Percentiles rank a stretch among this genome's conserved stretches.
These are phyloP conservation scores for Papilio glaucus DNA, from an alignment of 1,140 invertebrate species.

Conservation along the genomic window DNA sequence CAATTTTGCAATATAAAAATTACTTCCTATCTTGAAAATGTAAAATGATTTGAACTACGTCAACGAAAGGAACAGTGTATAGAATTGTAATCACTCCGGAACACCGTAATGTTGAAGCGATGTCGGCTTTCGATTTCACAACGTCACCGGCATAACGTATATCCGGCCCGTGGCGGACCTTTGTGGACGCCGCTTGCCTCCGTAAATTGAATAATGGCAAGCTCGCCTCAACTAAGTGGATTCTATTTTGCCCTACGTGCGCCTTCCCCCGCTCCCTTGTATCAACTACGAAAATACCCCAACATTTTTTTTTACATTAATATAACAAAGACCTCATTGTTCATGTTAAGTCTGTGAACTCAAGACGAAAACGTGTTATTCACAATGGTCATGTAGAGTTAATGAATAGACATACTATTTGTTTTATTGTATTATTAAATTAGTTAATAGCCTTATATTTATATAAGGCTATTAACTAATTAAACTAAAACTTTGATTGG, in stretches of 20 bases:
- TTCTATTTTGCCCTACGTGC: constrained; percentile 72
- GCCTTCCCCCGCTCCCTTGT: constrained; percentile 37
- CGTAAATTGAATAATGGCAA: constrained; percentile 77
- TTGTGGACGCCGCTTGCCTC: constrained; percentile 47
- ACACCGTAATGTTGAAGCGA: constrained; percentile 15
- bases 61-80: background rate
- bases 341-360: background rate
- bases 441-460: too few species aligned
- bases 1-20: too few species aligned
- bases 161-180: constrained; percentile 39
- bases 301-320: background rate
- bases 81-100: constrained; percentile 14
- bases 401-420: too few species aligned
- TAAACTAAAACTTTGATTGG: too few species aligned
- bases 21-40: too few species aligned
- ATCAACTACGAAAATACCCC: constrained; percentile 25
- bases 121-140: constrained; percentile 20
- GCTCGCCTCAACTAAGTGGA: constrained; percentile 68
- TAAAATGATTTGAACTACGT: background rate
- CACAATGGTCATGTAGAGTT: too few species aligned
- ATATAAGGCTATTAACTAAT: too few species aligned
- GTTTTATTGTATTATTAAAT: too few species aligned
- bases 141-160: constrained; percentile 24
- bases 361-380: background rate
- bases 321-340: background rate